These are phyloP conservation scores for Stratiomys singularior DNA, from an alignment of 2,888 invertebrate species.

Conservation along the genomic window DNA sequence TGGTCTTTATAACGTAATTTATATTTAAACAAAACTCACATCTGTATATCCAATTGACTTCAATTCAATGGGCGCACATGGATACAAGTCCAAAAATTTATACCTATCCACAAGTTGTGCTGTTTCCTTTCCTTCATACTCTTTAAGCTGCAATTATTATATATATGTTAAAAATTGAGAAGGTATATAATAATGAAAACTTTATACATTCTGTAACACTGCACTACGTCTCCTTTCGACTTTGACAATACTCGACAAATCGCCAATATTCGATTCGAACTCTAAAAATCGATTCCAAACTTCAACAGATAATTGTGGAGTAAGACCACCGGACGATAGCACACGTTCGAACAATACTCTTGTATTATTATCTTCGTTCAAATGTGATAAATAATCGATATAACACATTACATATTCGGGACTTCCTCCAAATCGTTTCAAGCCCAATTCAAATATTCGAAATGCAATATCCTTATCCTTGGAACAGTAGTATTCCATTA, in stretches of 20 bases:
- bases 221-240: slow-evolving; percentile 94
- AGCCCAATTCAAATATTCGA: slow-evolving; percentile 94
- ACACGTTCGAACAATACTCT: slow-evolving; percentile 98
- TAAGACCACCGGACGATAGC: slow-evolving; percentile 89
- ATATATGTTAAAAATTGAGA: background rate
- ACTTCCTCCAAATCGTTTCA: slow-evolving; percentile 95
- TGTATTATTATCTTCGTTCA: slow-evolving; percentile 99
- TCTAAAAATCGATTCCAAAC: slow-evolving; percentile 99
- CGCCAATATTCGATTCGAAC: slow-evolving; percentile 98
- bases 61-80: slow-evolving; percentile 90
- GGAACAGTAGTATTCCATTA: slow-evolving; percentile 99
- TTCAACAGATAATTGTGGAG: slow-evolving; percentile 93
- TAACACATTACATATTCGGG: slow-evolving; percentile 96
- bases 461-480: slow-evolving; percentile 98
- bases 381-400: slow-evolving; percentile 95
- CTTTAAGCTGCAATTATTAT: slow-evolving; percentile 77
- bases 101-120: slow-evolving; percentile 96
- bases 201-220: slow-evolving; percentile 85
- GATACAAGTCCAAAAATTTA: slow-evolving; percentile 94
- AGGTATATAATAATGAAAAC: too few species aligned
- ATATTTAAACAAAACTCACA: too few species aligned
- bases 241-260: slow-evolving; percentile 95
- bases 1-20: too few species aligned
- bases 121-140: slow-evolving; percentile 97
- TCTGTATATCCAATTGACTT: slow-evolving; percentile 87